Base-by-base conservation (phyloP, 2,113 vertebrate genomes). In the Propithecus coquereli region DNA sequence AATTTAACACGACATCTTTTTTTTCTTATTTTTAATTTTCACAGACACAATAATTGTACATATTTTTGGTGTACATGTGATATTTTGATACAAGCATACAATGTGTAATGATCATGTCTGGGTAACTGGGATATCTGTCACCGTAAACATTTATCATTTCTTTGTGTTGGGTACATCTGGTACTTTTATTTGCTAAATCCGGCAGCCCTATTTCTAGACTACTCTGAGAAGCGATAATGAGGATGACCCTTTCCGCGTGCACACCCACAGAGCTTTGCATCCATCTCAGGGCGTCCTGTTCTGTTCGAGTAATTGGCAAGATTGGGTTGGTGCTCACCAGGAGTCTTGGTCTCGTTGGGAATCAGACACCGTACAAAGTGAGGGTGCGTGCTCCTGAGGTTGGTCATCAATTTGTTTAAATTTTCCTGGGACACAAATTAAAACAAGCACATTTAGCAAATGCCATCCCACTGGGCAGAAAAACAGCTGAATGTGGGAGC, bases 381-480 rank as follows among this genome's bases (percentile, higher is more conserved):
- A 89, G 99, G 99, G 20, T 99, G 99, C 10, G 99, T 98, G 73
- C 98, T 99, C 96, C 99, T 99, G 82, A 99, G 93, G 87, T 99
- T 99, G 83, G 99, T 99, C 99, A 99, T 99, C 98, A 99, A n/a
- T 91, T 99, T 99, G 97, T 99, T 99, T 87, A 99, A 91, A 96
- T 99, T 99, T 97, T 99, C 99, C 99, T 99, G 97, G 96, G 86
- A 59, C 17, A 79, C 63, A 95, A 73, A 96, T 3, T 73, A 65
- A 89, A 89, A 54, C 5, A 76, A 89, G 37, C 54, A 57, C 34
- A 18, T 74, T 91, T 17, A 65, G 73, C 23, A 17, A 61, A 32
- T 1, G 8, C 8, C 47, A 11, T 52, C 17, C 61, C 40, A 3
- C 1, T 0, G 27, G 43, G 63, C 32, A 84, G 61, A 27, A 70